Conservation (phyloP, 2,888 invertebrate species). For the Drosophila sordidapex region DNA sequence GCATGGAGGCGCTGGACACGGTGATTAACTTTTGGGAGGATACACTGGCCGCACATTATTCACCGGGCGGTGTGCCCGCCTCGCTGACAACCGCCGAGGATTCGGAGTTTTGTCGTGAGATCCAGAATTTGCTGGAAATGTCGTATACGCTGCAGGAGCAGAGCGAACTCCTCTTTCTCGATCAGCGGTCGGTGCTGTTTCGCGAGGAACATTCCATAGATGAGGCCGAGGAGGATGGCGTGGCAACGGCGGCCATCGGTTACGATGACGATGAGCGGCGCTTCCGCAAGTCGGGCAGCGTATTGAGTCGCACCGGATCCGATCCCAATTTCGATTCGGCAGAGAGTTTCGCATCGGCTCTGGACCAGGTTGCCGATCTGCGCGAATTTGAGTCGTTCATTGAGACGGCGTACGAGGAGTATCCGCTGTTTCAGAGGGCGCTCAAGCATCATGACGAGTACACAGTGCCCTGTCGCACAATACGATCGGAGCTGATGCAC, state of each 20-base stretch:
- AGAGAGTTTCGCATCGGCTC: slow-evolving; percentile 98
- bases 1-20: slow-evolving; percentile 96
- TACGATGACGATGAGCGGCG: slow-evolving; percentile 71
- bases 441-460: slow-evolving; percentile 91
- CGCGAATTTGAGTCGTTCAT: slow-evolving; percentile 95
- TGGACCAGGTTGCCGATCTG: slow-evolving; percentile 95
- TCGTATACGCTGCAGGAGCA: slow-evolving; percentile 94
- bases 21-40: slow-evolving; percentile 98
- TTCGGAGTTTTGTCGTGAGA: slow-evolving; percentile 92
- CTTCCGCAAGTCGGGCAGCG: slow-evolving; percentile 76
- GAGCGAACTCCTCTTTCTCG: slow-evolving; percentile 94
- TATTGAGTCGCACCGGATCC: slow-evolving; percentile 83
- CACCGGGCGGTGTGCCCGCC: slow-evolving; percentile 85
- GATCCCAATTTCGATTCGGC: slow-evolving; percentile 92
- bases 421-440: slow-evolving; percentile 94
- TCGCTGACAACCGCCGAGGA: slow-evolving; percentile 93
- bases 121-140: slow-evolving; percentile 92
- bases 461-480: slow-evolving; percentile 86
- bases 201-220: slow-evolving; percentile 90
- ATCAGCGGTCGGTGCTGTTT: slow-evolving; percentile 94
- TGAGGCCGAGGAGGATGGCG: slow-evolving; percentile 78
- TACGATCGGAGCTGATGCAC: slow-evolving; percentile 94
- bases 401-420: slow-evolving; percentile 92
- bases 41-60: slow-evolving; percentile 92
- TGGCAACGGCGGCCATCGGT: slow-evolving; percentile 25